Evolutionary conservation across 2,113 vertebrate species (phyloP).

Genomic region (Lepisosteus oculatus): DNA sequence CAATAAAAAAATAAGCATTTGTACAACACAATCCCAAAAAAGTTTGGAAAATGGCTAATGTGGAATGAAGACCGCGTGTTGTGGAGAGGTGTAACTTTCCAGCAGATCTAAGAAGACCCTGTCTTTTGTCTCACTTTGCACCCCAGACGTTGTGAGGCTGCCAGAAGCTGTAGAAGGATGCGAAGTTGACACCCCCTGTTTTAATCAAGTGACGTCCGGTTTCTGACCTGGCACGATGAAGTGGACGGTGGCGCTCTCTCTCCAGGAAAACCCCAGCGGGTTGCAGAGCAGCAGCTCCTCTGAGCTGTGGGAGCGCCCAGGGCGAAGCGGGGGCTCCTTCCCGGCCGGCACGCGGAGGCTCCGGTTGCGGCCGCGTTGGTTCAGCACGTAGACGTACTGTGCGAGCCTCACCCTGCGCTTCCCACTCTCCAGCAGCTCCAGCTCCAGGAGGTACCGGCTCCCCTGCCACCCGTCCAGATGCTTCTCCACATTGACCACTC

Average conservation of each 20-base stretch:
- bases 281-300: constrained; percentile 70
- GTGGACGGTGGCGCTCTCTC: constrained; percentile 74
- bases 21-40: too few relatives aligned
- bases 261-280: constrained; percentile 83
- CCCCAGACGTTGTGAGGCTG: too few relatives aligned
- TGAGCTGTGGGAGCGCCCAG: background rate
- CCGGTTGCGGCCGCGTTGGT: constrained; percentile 43
- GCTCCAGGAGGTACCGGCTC: constrained; percentile 84
- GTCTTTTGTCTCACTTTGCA: too few relatives aligned
- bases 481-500: constrained; percentile 81
- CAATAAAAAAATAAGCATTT: too few relatives aligned
- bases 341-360: background rate
- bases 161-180: too few relatives aligned
- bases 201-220: background rate
- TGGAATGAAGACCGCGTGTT: too few relatives aligned
- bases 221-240: constrained; percentile 84
- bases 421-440: constrained; percentile 71
- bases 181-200: too few relatives aligned
- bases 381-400: constrained; percentile 70
- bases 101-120: too few relatives aligned
- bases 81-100: too few relatives aligned
- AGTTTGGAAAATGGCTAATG: too few relatives aligned
- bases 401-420: constrained; percentile 69
- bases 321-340: constrained; percentile 12
- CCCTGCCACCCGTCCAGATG: constrained; percentile 70